A percentile compares a stretch with the other conserved stretches of the same genome.
These are phyloP conservation scores for Regulus satrapa DNA, from an alignment of 2,113 vertebrate genomes.

Conservation along the genomic window DNA sequence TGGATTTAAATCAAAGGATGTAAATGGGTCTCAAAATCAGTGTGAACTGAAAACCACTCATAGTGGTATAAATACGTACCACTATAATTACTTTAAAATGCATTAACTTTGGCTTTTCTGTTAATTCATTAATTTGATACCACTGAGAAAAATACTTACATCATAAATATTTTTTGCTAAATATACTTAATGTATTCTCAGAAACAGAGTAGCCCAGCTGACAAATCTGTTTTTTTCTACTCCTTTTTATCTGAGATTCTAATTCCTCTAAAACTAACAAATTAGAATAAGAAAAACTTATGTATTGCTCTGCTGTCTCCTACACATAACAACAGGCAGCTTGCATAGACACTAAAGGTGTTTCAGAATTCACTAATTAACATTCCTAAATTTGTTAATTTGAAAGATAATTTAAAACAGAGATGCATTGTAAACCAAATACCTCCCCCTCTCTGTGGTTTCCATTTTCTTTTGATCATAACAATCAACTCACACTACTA, in stretches of 20 bases:
- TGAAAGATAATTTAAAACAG: neutral
- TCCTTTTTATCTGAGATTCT: neutral
- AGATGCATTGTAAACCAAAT: neutral
- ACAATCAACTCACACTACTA: neutral
- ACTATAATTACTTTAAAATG: neutral
- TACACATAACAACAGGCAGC: neutral
- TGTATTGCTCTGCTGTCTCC: neutral
- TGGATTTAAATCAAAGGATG: neutral
- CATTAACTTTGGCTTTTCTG: neutral
- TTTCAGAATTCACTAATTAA: neutral
- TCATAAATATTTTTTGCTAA: neutral
- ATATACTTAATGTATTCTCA: neutral
- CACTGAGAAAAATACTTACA: neutral
- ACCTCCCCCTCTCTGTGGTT: neutral
- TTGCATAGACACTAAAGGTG: neutral
- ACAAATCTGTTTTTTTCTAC: neutral
- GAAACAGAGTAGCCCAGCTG: neutral
- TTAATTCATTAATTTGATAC: neutral
- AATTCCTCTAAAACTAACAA: neutral
- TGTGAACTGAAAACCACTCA: neutral
- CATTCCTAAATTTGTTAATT: neutral
- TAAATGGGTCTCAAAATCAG: neutral
- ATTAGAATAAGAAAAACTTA: neutral
- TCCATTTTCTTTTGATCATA: neutral
- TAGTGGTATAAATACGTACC: fast-evolving